Evolutionary conservation across 92 coral and sea anemone genomes (phyloP).

Genomic region (Porites cylindrica): DNA sequence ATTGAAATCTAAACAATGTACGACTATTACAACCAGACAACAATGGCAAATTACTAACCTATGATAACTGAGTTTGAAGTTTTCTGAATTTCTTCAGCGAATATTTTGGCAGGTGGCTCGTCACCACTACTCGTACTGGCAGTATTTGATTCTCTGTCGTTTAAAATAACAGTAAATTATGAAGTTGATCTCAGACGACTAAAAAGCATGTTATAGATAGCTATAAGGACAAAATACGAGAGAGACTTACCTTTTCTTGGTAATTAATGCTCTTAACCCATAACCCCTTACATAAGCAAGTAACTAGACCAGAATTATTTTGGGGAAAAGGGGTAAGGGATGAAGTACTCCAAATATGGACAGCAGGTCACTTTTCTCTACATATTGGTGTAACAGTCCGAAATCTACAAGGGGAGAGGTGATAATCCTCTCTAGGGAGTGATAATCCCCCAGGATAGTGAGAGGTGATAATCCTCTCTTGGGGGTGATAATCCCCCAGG

Average conservation of each 20-base stretch:
- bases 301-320: too few species aligned
- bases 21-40: constrained; percentile 31
- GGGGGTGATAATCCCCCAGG: too few species aligned
- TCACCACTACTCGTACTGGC: constrained; percentile 27
- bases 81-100: constrained; percentile 31
- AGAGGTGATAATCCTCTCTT: too few species aligned
- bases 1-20: constrained; percentile 26
- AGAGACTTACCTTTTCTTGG: constrained; percentile 18
- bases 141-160: constrained; percentile 29
- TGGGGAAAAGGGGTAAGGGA: too few species aligned
- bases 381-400: too few species aligned
- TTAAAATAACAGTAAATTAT: constrained; percentile 25
- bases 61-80: constrained; percentile 18
- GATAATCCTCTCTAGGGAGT: too few species aligned
- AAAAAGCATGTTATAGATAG: constrained; percentile 15
- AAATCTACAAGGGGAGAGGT: too few species aligned
- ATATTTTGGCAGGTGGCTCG: constrained; percentile 30
- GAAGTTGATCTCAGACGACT: constrained; percentile 28
- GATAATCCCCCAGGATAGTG: too few species aligned
- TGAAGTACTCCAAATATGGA: too few species aligned
- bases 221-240: constrained; percentile 34
- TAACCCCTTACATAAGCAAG: too few species aligned
- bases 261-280: background rate
- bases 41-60: constrained; percentile 30
- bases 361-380: too few species aligned